Evolutionary conservation across 35 echinoderm and acorn worm species (phyloP), one percentile per base, ranked within the genome.

Genomic region (Holothuria glaberrima): DNA sequence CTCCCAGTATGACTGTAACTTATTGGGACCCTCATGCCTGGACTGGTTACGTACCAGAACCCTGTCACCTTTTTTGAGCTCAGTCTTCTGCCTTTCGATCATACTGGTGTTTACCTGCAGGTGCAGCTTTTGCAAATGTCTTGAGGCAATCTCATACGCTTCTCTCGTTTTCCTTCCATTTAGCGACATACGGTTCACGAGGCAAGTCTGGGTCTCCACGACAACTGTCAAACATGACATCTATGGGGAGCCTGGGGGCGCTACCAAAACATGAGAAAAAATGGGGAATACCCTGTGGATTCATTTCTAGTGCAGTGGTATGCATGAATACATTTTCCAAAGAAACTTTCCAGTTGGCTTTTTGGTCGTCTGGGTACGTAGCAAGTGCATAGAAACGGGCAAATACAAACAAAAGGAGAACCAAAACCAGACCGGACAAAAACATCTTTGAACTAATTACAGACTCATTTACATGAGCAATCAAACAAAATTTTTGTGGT

Each of bases 271-370:
- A 90, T 84, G 41, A 90, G 59, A 38, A 58, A 58, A 75, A 64
- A 90, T 4, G 89, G 89, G 14, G 89, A 30, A 62, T 70, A 88
- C 22, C 90, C 90, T 3, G 90, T 92, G 28, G 90, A 70, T 18
- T 88, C 81, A 46, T 71, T 14, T 24, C 32, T 54, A 0, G 90
- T 88, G 59, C 75, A 65, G 41, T 91, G 86, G 66, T 91, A 91
- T 12, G 89, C 77, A 85, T 91, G 77, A 31, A 71, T 45, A 87
- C 65, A 81, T 48, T 77, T n/a, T 59, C 32, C 24, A 90, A 21
- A 66, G 30, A 20, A 5, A 0, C 44, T 12, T 30, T 80, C 76
- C 60, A 88, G 36, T 71, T 67, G 3, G 54, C 30, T 88, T 48
- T 69, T 69, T 48, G 4, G 14, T 24, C 17, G 75, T 80, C 75